These are phyloP conservation scores for Dolichomitus sp. DNA, from an alignment of 2,888 invertebrate species.

Conservation along the genomic window DNA sequence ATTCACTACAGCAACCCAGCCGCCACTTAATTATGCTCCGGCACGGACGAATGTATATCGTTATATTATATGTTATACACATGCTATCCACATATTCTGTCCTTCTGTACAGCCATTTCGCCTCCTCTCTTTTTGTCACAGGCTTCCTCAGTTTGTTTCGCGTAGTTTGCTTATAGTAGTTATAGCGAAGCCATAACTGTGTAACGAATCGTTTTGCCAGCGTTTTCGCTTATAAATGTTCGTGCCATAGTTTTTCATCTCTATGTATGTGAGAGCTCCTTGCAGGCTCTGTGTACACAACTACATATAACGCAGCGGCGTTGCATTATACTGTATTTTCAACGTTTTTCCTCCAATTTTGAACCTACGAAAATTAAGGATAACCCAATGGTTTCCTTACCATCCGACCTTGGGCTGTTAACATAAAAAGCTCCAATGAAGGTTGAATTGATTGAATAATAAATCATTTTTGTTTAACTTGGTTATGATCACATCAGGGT, in stretches of 20 bases:
- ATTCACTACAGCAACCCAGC: conserved; percentile 56
- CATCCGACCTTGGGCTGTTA: no score
- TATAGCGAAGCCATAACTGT: conserved; percentile 2
- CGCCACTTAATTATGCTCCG: conserved; percentile 65
- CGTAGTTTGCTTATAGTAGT: conserved; percentile 3
- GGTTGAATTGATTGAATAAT: no score
- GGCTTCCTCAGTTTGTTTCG: neutral
- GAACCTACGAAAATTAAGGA: no score
- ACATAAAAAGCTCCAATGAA: no score
- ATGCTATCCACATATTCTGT: conserved; percentile 25
- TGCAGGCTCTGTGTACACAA: conserved; percentile 10
- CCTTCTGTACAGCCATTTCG: conserved; percentile 13
- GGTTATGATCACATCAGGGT: no score
- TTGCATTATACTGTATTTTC: neutral
- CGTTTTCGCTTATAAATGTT: conserved; percentile 23
- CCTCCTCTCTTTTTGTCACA: conserved; percentile 12
- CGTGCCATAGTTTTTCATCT: conserved; percentile 24
- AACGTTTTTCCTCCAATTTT: neutral
- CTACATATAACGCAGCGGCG: no score
- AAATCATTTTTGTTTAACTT: no score
- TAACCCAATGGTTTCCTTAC: no score
- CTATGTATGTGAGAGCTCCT: neutral
- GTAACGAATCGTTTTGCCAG: conserved; percentile 28
- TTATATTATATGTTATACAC: conserved; percentile 27
- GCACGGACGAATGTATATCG: conserved; percentile 59